Evolutionary conservation across 1,140 invertebrate species (phyloP).

Genomic region (Chironomus striatipennis): DNA sequence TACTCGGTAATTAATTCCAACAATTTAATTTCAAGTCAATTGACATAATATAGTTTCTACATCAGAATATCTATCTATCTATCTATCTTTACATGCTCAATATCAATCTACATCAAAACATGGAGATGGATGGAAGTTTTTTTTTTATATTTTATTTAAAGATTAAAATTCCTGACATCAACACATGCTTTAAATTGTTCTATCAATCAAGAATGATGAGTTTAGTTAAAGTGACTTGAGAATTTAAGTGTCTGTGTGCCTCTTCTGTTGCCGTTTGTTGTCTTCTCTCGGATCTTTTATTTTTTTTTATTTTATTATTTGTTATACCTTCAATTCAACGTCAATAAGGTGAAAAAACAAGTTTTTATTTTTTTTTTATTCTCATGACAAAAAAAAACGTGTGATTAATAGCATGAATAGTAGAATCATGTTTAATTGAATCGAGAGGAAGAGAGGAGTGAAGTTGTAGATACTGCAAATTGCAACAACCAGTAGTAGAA

Average conservation of each 20-base stretch:
- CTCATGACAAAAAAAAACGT: conserved; percentile 6
- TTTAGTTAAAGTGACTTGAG: conserved; percentile 5
- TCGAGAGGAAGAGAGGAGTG: neutral
- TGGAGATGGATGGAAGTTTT: no score
- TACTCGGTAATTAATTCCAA: conserved; percentile 13
- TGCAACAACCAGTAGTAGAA: no score
- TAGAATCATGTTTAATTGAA: neutral
- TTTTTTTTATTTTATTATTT: no score
- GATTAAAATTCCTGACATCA: conserved; percentile 13
- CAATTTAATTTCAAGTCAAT: conserved; percentile 4
- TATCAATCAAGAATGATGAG: neutral
- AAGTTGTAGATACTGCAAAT: neutral
- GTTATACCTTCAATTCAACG: no score
- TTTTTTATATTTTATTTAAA: no score
- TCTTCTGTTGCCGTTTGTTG: neutral
- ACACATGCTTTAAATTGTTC: conserved; percentile 13
- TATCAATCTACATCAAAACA: neutral
- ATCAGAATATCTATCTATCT: no score
- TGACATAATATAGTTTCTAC: neutral
- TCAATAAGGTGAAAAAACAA: no score
- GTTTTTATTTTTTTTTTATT: neutral
- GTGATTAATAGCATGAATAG: conserved; percentile 5
- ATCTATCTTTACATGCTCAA: neutral
- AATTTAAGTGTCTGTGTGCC: neutral
- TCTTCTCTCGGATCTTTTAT: neutral